A percentile compares a stretch with the other conserved stretches of the same genome.
phyloP scores from a whole-genome alignment of 2,113 vertebrate genomes.

The Axis porcinus region DNA sequence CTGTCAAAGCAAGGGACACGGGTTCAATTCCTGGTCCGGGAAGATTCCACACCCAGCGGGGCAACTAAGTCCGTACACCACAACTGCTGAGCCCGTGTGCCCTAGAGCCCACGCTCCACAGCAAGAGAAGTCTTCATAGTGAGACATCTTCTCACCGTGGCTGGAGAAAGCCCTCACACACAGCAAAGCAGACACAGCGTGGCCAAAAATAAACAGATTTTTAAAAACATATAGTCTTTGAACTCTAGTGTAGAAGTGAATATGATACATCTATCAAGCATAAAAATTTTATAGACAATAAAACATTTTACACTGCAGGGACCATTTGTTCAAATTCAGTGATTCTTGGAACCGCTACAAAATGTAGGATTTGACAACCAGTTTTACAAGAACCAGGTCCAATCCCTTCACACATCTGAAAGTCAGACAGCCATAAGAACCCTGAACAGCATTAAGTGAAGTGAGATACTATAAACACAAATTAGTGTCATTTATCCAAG shows the following conservation, averaged over 20 bases:
- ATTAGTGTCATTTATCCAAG: constrained; percentile 69
- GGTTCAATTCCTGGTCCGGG: not conserved
- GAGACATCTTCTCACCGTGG: not conserved
- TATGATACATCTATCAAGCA: not conserved
- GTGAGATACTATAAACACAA: constrained; percentile 60
- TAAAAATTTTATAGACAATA: constrained; percentile 57
- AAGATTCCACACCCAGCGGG: not conserved
- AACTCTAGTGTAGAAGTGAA: not conserved
- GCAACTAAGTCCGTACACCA: not conserved
- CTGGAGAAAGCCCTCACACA: not conserved
- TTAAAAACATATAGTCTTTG: not conserved
- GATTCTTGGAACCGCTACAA: constrained; percentile 68
- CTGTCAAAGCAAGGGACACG: not conserved
- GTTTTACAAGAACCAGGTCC: constrained; percentile 71
- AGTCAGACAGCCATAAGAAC: constrained; percentile 46
- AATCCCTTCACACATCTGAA: constrained; percentile 47
- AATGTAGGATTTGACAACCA: constrained; percentile 74
- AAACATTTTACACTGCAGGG: constrained; percentile 30
- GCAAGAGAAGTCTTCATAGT: not conserved
- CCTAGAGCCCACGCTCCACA: not conserved
- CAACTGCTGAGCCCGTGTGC: not conserved
- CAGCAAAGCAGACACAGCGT: accelerated
- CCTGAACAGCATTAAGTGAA: constrained; percentile 50
- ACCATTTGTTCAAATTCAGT: constrained; percentile 34
- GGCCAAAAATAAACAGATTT: not conserved